Conservation (phyloP, 2,888 invertebrate genomes). For the Blomia tropicalis region DNA sequence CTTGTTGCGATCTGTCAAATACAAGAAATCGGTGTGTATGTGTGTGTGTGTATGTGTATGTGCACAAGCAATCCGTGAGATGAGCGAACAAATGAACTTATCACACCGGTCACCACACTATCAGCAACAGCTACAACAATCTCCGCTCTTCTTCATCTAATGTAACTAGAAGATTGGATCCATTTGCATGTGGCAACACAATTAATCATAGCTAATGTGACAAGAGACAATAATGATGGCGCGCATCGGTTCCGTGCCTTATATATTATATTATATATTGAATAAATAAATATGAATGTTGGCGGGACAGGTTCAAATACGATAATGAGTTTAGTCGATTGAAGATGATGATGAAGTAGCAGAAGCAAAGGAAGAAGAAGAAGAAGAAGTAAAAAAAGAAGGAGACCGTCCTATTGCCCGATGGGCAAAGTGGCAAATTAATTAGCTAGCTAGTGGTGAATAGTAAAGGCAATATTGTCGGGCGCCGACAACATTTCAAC, state of each 20-base stretch:
- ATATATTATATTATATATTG: too few species aligned
- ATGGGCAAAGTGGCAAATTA: not conserved
- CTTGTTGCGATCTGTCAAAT: constrained; percentile 4
- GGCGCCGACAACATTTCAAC: too few species aligned
- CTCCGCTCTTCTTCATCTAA: not conserved
- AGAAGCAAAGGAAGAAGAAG: not conserved
- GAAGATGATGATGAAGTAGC: not conserved
- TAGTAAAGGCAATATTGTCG: too few species aligned
- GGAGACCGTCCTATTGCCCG: not conserved
- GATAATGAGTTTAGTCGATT: not conserved
- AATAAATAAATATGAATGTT: too few species aligned
- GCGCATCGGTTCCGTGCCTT: not conserved
- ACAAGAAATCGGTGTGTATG: too few species aligned
- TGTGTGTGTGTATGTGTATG: too few species aligned
- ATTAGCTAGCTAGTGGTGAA: not conserved
- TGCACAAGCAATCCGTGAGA: constrained; percentile 2
- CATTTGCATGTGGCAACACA: constrained; percentile 12
- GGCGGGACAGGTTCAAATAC: not conserved
- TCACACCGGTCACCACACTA: not conserved
- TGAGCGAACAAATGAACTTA: constrained; percentile 15
- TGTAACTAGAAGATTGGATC: not conserved
- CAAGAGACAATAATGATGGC: not conserved
- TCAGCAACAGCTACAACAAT: not conserved
- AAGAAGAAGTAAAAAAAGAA: not conserved
- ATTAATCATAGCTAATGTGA: constrained; percentile 7